These are phyloP conservation scores for Theristus sp. DNA, from an alignment of 2,888 invertebrate genomes.

Conservation along the genomic window DNA sequence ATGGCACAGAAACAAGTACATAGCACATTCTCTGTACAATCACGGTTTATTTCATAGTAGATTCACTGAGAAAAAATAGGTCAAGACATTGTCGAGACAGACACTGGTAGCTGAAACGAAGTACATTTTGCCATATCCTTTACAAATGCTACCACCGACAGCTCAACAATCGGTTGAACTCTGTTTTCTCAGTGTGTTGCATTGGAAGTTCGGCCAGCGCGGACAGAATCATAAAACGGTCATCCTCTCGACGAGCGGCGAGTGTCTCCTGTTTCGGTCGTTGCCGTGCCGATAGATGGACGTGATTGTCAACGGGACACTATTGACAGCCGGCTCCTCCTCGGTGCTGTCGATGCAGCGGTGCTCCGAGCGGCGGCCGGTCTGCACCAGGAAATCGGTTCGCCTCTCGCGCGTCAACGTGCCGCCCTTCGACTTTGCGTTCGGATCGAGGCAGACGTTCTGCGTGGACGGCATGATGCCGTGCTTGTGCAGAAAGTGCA, in stretches of 20 bases:
- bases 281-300: not conserved
- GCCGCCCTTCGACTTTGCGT: not conserved
- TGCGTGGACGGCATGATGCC: not conserved
- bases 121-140: too few relatives aligned
- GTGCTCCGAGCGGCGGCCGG: not conserved
- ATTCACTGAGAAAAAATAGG: too few relatives aligned
- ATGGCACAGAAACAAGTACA: too few relatives aligned
- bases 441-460: not conserved
- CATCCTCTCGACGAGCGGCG: not conserved
- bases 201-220: too few relatives aligned
- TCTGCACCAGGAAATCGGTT: not conserved
- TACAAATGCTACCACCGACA: too few relatives aligned
- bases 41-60: too few relatives aligned
- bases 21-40: too few relatives aligned
- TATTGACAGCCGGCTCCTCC: not conserved
- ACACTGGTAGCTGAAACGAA: too few relatives aligned
- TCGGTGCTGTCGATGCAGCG: not conserved
- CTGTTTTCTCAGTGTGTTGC: too few relatives aligned
- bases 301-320: not conserved
- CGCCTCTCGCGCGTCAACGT: too few relatives aligned
- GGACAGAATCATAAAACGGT: not conserved
- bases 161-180: too few relatives aligned
- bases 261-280: not conserved
- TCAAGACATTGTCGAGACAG: too few relatives aligned
- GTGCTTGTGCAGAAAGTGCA: conserved; percentile 1